Conservation (phyloP, 2,888 invertebrate species). For the Nycteola revayana region DNA sequence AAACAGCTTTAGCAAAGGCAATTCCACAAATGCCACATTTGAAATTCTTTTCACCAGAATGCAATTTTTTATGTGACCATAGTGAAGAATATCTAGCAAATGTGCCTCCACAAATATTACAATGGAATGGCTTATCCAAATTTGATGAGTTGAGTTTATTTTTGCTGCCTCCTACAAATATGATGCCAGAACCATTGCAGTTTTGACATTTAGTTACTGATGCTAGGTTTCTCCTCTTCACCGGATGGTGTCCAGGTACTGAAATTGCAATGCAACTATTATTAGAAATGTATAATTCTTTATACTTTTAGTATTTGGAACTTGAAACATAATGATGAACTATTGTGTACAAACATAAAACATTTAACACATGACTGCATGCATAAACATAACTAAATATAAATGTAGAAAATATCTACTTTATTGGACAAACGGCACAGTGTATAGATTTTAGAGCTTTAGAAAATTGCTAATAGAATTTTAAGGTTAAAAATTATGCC, state of each 20-base stretch:
- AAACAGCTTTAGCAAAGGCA: constrained; percentile 95
- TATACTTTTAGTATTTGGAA: too few species aligned
- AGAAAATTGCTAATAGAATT: too few species aligned
- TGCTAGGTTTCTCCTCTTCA: constrained; percentile 91
- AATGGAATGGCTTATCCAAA: constrained; percentile 92
- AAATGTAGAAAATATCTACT: too few species aligned
- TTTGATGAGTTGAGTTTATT: constrained; percentile 82
- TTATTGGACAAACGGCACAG: too few species aligned
- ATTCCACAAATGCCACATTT: constrained; percentile 94
- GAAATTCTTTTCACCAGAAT: constrained; percentile 92
- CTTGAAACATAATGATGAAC: too few species aligned
- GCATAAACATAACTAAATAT: too few species aligned
- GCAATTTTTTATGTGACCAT: constrained; percentile 94
- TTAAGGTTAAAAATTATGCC: too few species aligned
- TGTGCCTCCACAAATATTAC: constrained; percentile 92
- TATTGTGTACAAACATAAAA: too few species aligned
- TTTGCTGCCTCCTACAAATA: constrained; percentile 87
- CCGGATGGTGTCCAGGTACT: constrained; percentile 87
- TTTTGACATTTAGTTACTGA: constrained; percentile 94
- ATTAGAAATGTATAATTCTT: too few species aligned
- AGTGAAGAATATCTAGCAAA: constrained; percentile 93
- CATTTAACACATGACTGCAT: too few species aligned
- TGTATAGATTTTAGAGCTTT: too few species aligned
- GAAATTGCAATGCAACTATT: constrained; percentile 17
- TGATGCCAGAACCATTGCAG: constrained; percentile 94